Percentiles rank a stretch among this genome's conserved stretches.
These are phyloP conservation scores for Tinea semifulvella DNA, from an alignment of 2,888 invertebrate species.

Conservation along the genomic window DNA sequence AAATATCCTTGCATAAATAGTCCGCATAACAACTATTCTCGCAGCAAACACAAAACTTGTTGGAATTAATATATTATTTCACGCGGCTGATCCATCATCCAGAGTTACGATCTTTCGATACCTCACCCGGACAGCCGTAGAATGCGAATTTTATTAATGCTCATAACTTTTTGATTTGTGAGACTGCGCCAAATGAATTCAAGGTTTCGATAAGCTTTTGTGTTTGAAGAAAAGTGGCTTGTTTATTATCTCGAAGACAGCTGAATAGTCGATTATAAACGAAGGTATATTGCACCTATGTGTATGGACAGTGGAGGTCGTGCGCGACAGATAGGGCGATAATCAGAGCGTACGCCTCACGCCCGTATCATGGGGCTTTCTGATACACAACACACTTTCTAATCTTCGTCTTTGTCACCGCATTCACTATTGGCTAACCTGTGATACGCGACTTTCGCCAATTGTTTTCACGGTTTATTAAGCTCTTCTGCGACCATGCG, in stretches of 20 bases:
- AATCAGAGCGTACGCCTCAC: constrained; percentile 58
- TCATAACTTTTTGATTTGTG: constrained; percentile 8
- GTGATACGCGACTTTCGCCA: constrained; percentile 60
- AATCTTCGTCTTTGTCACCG: constrained; percentile 64
- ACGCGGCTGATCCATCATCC: constrained; percentile 8
- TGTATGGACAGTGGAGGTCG: constrained; percentile 19
- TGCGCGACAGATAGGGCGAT: constrained; percentile 56
- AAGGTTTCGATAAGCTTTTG: background rate
- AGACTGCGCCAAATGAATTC: background rate
- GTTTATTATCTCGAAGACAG: constrained; percentile 6
- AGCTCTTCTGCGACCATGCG: constrained; percentile 45
- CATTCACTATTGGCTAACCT: constrained; percentile 55
- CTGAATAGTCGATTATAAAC: constrained; percentile 3
- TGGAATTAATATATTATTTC: background rate
- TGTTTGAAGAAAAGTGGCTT: background rate
- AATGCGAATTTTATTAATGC: constrained; percentile 8
- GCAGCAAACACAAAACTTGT: background rate
- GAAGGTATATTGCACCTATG: constrained; percentile 6
- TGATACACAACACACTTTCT: constrained; percentile 63
- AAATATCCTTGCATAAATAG: constrained; percentile 11
- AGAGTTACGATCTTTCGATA: constrained; percentile 13
- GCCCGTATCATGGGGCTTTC: constrained; percentile 50
- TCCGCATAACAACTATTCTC: background rate
- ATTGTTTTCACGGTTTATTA: constrained; percentile 64
- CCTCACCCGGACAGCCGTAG: background rate